Base-by-base conservation (phyloP, 1,140 invertebrate genomes). In the Philotrypesis tridentata region DNA sequence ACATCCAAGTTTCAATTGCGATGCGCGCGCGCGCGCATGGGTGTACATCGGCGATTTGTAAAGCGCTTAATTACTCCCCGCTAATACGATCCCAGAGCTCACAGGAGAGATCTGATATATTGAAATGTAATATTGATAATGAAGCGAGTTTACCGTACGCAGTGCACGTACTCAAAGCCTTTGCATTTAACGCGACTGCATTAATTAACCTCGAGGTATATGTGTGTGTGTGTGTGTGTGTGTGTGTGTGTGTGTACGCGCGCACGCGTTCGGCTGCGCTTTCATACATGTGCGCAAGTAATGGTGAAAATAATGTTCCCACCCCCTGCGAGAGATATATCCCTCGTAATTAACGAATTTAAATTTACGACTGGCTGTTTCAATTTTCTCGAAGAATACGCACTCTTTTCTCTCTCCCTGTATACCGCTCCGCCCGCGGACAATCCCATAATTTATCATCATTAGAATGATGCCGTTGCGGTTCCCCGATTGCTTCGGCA, bases 41-140 rank as follows among this genome's bases (percentile, higher is more conserved):
- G 61, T 12, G 27, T 25, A 31, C 21, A 9, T 37, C 6, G 6
- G 48, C 48, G 71, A 60, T 29, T 55, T 60, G 21, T 43, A 17
- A 21, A n/a, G n/a, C 8, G 71, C 33, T 14, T 55, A 43, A 55
- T 72, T 60, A 55, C 43, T 29, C 48, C 7, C 25, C 21, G 31
- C 33, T 43, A 71, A 40, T 7, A 17, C 6, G 48, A 43, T 43
- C n/a, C 12, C 25, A 11, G 14, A 1, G 48, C 17, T 61, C 14
- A 27, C 25, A 55, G 12, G 43, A n/a, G n/a, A 75, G 29, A 61
- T 75, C 55, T 27, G 75, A 77, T 77, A 77, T 77, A 77, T 77
- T 67, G 75, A 77, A 77, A 67, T 77, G 31, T 29, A 23, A 77
- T 67, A 67, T 77, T 67, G 63, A 77, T 77, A 43, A 77, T 77